Percentiles rank a stretch among this genome's conserved stretches.
phyloP scores from a whole-genome alignment of 1,140 invertebrate genomes.

The Solen grandis region DNA sequence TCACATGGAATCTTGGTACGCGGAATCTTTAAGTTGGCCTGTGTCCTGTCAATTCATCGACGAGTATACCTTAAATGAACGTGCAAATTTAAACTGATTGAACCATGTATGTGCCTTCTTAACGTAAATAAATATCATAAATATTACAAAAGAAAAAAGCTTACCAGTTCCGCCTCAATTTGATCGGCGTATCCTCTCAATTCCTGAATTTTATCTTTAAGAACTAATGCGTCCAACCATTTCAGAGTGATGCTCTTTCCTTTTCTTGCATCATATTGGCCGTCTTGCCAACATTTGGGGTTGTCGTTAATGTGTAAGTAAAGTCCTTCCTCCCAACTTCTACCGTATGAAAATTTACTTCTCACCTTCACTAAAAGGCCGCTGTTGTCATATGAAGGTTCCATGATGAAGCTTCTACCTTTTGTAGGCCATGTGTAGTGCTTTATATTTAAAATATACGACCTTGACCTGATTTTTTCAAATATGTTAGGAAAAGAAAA shows the following conservation, averaged over 20 bases:
- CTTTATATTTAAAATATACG: too few species aligned
- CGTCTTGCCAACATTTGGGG: conserved; percentile 18
- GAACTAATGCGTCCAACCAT: neutral
- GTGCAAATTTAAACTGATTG: too few species aligned
- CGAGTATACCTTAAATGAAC: too few species aligned
- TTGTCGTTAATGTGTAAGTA: conserved; percentile 31
- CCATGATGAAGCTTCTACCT: neutral
- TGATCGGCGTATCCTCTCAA: neutral
- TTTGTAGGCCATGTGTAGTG: neutral
- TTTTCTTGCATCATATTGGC: conserved; percentile 16
- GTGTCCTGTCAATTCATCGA: too few species aligned
- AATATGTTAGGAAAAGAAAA: too few species aligned
- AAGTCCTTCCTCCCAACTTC: neutral
- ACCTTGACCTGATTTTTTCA: too few species aligned
- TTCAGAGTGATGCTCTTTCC: conserved; percentile 7
- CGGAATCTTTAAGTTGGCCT: too few species aligned
- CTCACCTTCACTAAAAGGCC: conserved; percentile 26
- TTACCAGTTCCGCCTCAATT: neutral
- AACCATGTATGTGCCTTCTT: too few species aligned
- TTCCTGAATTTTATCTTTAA: neutral
- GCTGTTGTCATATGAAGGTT: conserved; percentile 10
- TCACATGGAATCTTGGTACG: too few species aligned
- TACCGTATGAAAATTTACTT: conserved; percentile 25
- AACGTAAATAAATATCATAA: too few species aligned
- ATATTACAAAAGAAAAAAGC: neutral